Evolutionary conservation across 2,888 invertebrate genomes (phyloP).

Genomic region (Carpatolechia fugitivella): DNA sequence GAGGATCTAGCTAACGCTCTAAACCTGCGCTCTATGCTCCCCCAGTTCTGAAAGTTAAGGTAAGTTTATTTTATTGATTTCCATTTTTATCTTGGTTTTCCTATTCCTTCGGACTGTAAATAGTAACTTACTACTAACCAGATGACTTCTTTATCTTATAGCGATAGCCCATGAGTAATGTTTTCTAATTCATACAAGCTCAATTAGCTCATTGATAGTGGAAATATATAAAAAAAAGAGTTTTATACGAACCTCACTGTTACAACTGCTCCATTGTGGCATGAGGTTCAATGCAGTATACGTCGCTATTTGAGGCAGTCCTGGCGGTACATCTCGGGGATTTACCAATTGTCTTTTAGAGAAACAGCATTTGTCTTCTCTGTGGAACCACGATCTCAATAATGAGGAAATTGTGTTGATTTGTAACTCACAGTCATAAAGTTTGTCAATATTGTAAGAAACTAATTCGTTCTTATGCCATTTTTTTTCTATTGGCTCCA

Average conservation of each 20-base stretch:
- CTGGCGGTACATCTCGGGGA: constrained; percentile 43
- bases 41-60: constrained; percentile 45
- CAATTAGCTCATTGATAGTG: no score
- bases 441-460: constrained; percentile 30
- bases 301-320: constrained; percentile 40
- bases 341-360: constrained; percentile 44
- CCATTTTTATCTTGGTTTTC: background rate
- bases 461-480: constrained; percentile 33
- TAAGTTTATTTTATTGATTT: background rate
- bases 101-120: no score
- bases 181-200: no score
- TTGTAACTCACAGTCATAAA: constrained; percentile 42
- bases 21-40: constrained; percentile 41
- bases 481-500: constrained; percentile 14
- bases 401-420: constrained; percentile 24
- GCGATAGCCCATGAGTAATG: no score
- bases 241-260: constrained; percentile 35
- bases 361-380: constrained; percentile 42
- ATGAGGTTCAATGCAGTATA: constrained; percentile 46
- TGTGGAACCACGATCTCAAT: constrained; percentile 28
- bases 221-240: no score
- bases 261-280: constrained; percentile 55
- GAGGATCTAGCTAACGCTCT: constrained; percentile 33
- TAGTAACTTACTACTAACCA: no score
- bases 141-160: no score